Percentiles rank a stretch among this genome's conserved stretches.
Evolutionary conservation across 35 echinoderm and acorn worm species (phyloP).

Genomic region (Patiria miniata): DNA sequence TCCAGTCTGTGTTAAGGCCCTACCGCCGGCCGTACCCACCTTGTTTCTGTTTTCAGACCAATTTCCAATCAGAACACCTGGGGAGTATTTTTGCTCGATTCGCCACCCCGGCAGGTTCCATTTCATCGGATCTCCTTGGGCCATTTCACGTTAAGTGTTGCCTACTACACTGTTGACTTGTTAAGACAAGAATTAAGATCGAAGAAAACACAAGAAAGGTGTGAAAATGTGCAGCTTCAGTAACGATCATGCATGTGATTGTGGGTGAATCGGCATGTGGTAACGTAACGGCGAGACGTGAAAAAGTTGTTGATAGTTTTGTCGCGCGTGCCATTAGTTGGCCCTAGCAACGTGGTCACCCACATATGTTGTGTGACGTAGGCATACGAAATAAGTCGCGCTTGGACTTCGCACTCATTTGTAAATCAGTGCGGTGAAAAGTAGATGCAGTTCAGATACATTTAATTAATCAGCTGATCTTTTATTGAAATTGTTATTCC

Average conservation of each 20-base stretch:
- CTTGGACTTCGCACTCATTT: no score
- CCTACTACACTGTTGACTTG: no score
- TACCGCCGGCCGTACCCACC: slow-evolving; percentile 40
- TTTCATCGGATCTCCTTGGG: slow-evolving; percentile 83
- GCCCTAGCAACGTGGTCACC: slow-evolving; percentile 7
- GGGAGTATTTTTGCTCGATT: slow-evolving; percentile 84
- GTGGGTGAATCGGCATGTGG: no score
- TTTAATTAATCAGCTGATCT: no score
- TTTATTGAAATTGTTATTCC: no score
- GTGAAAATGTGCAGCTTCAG: background rate
- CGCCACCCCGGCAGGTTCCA: slow-evolving; percentile 93
- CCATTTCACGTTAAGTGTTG: slow-evolving; percentile 53
- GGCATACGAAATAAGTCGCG: no score
- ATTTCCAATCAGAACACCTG: slow-evolving; percentile 87
- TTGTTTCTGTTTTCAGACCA: slow-evolving; percentile 90
- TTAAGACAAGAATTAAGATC: no score
- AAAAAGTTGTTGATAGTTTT: background rate
- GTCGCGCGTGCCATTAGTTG: background rate
- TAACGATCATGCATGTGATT: background rate
- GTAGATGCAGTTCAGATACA: no score
- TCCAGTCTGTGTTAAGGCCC: no score
- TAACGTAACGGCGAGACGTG: no score
- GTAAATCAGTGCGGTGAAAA: no score
- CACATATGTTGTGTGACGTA: no score
- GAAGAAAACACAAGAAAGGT: background rate